Evolutionary conservation across 2,888 invertebrate genomes (phyloP).

Genomic region (Himalopsyche japonica): DNA sequence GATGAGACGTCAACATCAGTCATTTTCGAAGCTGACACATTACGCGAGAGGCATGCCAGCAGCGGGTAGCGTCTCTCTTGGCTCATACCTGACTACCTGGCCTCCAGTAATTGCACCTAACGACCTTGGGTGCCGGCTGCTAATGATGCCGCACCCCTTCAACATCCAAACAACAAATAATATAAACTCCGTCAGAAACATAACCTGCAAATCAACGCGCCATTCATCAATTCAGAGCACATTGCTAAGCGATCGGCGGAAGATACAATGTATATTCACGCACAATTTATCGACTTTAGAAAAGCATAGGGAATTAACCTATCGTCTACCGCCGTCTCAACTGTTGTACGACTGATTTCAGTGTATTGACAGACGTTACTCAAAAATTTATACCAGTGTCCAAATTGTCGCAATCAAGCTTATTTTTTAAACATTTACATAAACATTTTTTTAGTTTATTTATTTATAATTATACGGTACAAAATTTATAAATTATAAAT

Average conservation of each 20-base stretch:
- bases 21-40: conserved; percentile 20
- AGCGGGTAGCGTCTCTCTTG: neutral
- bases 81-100: neutral
- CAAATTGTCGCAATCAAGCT: no score
- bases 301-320: no score
- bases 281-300: no score
- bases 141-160: neutral
- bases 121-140: neutral
- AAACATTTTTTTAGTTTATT: no score
- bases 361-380: no score
- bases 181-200: neutral
- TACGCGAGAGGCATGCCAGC: neutral
- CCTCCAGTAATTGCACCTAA: conserved; percentile 3
- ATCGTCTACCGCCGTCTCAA: no score
- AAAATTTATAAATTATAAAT: no score
- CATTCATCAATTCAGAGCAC: neutral
- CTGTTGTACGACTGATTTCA: no score
- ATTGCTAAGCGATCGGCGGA: neutral
- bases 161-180: neutral
- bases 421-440: no score
- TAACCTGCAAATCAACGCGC: neutral
- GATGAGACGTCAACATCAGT: conserved; percentile 15
- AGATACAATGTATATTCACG: no score
- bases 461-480: no score
- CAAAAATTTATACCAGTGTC: no score